phyloP scores from a whole-genome alignment of 2,797 vertebrate species.

The Potorous gilbertii region DNA sequence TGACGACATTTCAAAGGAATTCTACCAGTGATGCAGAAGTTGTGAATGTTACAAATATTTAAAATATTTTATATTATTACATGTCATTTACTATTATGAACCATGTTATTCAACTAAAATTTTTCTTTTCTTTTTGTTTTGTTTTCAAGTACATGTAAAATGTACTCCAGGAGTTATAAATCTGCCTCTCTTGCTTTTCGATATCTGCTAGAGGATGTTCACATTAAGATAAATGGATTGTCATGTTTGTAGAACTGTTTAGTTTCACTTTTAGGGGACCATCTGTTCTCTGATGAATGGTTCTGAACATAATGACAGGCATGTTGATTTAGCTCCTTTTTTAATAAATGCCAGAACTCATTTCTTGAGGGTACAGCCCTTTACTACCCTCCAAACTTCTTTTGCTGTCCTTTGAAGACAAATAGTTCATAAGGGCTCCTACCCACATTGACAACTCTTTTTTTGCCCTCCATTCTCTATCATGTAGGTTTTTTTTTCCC shows the following conservation, averaged over 20 bases:
- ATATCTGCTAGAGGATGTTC: constrained; percentile 82
- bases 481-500: constrained; percentile 22
- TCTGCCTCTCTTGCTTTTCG: constrained; percentile 73
- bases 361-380: constrained; percentile 62
- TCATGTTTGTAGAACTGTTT: constrained; percentile 84
- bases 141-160: constrained; percentile 69
- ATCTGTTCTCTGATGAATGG: constrained; percentile 86
- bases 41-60: constrained; percentile 73
- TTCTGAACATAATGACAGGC: constrained; percentile 78
- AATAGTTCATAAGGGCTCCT: constrained; percentile 35
- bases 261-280: constrained; percentile 81
- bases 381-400: constrained; percentile 14
- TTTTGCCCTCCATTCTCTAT: background rate
- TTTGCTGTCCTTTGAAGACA: constrained; percentile 4
- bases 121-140: constrained; percentile 30
- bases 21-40: constrained; percentile 44
- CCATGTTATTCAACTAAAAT: constrained; percentile 66
- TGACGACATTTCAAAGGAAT: constrained; percentile 60
- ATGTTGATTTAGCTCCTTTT: constrained; percentile 78
- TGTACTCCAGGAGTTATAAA: constrained; percentile 72
- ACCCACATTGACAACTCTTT: constrained; percentile 25
- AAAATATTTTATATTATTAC: constrained; percentile 55
- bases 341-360: constrained; percentile 77
- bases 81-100: constrained; percentile 67
- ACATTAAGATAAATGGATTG: constrained; percentile 87